phyloP scores from a whole-genome alignment of 2,113 vertebrate species.

The Lepisosteus oculatus region DNA sequence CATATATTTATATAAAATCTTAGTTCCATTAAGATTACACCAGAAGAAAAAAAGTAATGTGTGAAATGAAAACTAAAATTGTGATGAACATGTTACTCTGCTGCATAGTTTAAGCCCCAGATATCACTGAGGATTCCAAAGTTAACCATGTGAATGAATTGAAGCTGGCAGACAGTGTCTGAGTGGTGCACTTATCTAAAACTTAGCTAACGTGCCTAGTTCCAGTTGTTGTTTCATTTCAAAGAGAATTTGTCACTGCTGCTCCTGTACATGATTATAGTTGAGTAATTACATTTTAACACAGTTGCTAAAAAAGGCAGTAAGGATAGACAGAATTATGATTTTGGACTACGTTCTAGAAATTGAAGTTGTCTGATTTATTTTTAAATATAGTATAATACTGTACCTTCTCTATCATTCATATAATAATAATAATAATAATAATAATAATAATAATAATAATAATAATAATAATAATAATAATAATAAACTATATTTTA shows the following conservation, averaged over 20 bases:
- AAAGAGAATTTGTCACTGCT: neutral
- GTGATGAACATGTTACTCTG: neutral
- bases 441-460: too few relatives aligned
- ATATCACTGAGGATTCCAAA: neutral
- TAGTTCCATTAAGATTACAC: neutral
- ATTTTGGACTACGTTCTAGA: too few relatives aligned
- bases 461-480: too few relatives aligned
- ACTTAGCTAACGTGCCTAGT: neutral
- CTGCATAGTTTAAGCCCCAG: neutral
- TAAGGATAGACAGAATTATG: too few relatives aligned
- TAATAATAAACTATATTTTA: too few relatives aligned
- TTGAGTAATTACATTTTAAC: neutral
- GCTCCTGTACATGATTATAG: neutral
- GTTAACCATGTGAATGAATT: constrained; percentile 1
- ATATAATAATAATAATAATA: too few relatives aligned
- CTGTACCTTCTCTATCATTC: too few relatives aligned
- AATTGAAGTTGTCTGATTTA: too few relatives aligned
- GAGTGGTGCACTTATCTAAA: neutral
- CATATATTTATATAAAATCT: neutral
- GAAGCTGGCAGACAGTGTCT: neutral
- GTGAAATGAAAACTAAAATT: neutral
- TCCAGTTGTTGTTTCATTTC: constrained; percentile 1
- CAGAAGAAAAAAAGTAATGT: neutral
- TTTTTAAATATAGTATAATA: too few relatives aligned
- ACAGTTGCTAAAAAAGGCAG: neutral